Evolutionary conservation across 92 coral and sea anemone species (phyloP).

Genomic region (Paramuricea clavata): DNA sequence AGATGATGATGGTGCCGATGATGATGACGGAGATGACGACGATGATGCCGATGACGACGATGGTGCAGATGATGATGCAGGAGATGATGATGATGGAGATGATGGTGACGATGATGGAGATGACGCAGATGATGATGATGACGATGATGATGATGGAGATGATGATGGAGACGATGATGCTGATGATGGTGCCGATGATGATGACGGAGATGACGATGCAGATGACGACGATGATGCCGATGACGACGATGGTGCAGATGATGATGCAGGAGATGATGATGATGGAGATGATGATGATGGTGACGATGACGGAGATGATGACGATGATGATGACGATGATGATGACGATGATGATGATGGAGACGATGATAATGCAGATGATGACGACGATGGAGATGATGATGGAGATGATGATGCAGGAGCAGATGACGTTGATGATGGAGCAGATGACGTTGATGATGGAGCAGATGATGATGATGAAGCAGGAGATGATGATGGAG

Average conservation of each 20-base stretch:
- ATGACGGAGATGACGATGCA: background rate
- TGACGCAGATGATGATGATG: slow-evolving; percentile 15
- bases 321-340: slow-evolving; percentile 28
- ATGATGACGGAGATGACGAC: background rate
- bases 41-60: background rate
- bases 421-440: background rate
- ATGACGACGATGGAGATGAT: slow-evolving; percentile 37
- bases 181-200: slow-evolving; percentile 26
- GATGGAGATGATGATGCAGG: slow-evolving; percentile 15
- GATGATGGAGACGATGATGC: slow-evolving; percentile 5
- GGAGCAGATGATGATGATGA: background rate
- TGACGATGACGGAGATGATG: slow-evolving; percentile 25
- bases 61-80: background rate
- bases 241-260: slow-evolving; percentile 1
- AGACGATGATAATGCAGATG: slow-evolving; percentile 32
- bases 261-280: slow-evolving; percentile 4
- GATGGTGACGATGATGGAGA: background rate
- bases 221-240: slow-evolving; percentile 17
- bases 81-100: background rate
- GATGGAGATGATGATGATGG: slow-evolving; percentile 29
- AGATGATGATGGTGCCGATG: background rate
- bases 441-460: background rate
- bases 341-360: slow-evolving; percentile 36
- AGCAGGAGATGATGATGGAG: background rate
- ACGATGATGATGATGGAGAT: background rate